Base-by-base conservation (phyloP, 2,888 invertebrate genomes). In the Philereme vetulata region DNA sequence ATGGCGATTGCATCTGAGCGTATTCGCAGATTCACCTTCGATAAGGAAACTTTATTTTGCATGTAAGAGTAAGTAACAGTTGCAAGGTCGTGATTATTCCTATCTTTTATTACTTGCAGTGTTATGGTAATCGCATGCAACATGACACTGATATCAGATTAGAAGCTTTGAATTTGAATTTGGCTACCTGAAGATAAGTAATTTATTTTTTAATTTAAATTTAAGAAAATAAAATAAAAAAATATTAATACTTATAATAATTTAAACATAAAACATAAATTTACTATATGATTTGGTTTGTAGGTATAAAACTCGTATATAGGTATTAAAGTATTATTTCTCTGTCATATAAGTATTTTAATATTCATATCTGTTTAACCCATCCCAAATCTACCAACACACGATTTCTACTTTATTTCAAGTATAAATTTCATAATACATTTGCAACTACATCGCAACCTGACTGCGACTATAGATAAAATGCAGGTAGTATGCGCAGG, bases 141-240 rank as follows among this genome's bases (percentile, higher is more conserved):
- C 82, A 82, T 85, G 91, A 92, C 86, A 90, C 91, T 84, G 88
- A 88, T 91, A 92, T 91, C 89, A 84, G 91, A 91, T 91, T 88
- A 83, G 74, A 75, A 78, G 79, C 80, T 85, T 83, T 78, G 76
- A 82, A 82, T 80, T 77, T 67, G 36, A 72, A 72, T 74, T 77
- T 72, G 62, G 72, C 74, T 77, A 79, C 76, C 76, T 76, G 76
- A 70, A 34, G 21, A 35, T 50, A 61, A 38, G 8, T 40, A 33
- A 45, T 40, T 38, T 40, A 36, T 36, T 21, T n/a, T 21, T 21
- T 1, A 21, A 21, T 21, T 21, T 21, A 1, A 21, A 21, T 21
- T 21, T 1, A 21, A 21, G n/a, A 21, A 21, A 21, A 1, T 21
- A 21, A 21, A 21, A 21, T 21, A 21, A 21, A 21, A 21, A 21